Evolutionary conservation across 2,888 invertebrate genomes (phyloP).

Genomic region (Drosophila algonquin): DNA sequence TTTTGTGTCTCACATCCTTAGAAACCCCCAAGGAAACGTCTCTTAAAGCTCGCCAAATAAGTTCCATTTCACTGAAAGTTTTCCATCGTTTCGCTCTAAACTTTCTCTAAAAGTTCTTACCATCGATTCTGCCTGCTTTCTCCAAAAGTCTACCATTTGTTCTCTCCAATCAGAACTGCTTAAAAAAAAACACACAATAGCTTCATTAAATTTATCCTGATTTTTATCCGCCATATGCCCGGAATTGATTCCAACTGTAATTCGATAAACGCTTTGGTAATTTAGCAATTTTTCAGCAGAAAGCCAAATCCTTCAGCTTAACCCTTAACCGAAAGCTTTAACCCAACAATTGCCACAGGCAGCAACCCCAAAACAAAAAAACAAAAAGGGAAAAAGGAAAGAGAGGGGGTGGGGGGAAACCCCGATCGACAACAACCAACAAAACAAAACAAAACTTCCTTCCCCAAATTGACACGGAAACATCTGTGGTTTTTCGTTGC

Average conservation of each 20-base stretch:
- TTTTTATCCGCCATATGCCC: constrained; percentile 33
- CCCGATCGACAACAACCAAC: neutral
- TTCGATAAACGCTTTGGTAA: constrained; percentile 54
- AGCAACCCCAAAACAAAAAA: constrained; percentile 19
- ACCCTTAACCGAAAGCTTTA: constrained; percentile 49
- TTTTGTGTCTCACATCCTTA: too few relatives aligned
- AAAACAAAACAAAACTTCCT: constrained; percentile 1
- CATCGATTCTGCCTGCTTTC: neutral
- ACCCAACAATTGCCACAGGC: constrained; percentile 13
- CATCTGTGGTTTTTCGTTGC: constrained; percentile 61
- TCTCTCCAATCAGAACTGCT: neutral
- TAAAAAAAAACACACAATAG: constrained; percentile 27
- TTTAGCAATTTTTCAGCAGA: constrained; percentile 24
- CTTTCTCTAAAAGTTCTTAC: neutral
- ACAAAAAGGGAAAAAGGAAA: neutral
- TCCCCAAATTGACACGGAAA: constrained; percentile 7
- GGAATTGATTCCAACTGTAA: constrained; percentile 56
- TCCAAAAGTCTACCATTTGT: constrained; percentile 14
- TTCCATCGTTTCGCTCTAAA: neutral
- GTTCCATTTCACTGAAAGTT: too few relatives aligned
- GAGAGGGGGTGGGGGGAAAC: neutral
- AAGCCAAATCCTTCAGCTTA: constrained; percentile 31
- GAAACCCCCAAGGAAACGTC: too few relatives aligned
- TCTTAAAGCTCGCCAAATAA: too few relatives aligned
- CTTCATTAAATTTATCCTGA: constrained; percentile 10